These are phyloP conservation scores for Drosophila mettleri DNA, from an alignment of 2,888 invertebrate species.

Conservation along the genomic window DNA sequence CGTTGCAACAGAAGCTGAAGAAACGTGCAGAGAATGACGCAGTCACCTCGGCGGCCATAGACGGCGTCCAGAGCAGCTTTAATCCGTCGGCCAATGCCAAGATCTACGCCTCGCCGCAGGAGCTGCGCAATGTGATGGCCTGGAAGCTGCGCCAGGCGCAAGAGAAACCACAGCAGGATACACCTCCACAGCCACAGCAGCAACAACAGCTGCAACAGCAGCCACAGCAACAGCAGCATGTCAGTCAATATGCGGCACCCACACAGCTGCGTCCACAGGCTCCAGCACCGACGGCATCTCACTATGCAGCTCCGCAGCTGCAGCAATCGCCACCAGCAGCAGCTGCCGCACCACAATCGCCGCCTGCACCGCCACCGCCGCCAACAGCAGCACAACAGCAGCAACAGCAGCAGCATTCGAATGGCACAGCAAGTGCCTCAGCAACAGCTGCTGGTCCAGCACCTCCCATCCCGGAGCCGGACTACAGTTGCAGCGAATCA, in stretches of 20 bases:
- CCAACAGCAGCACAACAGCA: constrained; percentile 83
- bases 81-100: constrained; percentile 94
- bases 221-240: constrained; percentile 46
- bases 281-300: constrained; percentile 39
- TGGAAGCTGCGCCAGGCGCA: constrained; percentile 84
- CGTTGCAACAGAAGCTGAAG: constrained; percentile 83
- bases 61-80: constrained; percentile 92
- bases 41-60: constrained; percentile 80
- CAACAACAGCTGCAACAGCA: constrained; percentile 56
- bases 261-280: constrained; percentile 61
- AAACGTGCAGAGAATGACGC: constrained; percentile 82
- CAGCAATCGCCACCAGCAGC: constrained; percentile 54
- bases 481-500: constrained; percentile 95
- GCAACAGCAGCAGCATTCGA: constrained; percentile 54
- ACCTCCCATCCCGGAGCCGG: constrained; percentile 96
- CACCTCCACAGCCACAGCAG: constrained; percentile 36
- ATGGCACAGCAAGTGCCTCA: constrained; percentile 36
- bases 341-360: constrained; percentile 72
- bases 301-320: constrained; percentile 83
- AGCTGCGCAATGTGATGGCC: constrained; percentile 90
- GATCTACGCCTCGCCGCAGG: constrained; percentile 95
- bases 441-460: constrained; percentile 82
- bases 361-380: constrained; percentile 72
- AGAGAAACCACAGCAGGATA: constrained; percentile 58
- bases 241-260: constrained; percentile 86